Percentiles rank a stretch among this genome's conserved stretches.
These are phyloP conservation scores for Catamblyrhynchus diadema DNA, from an alignment of 2,797 vertebrate species.

Conservation along the genomic window DNA sequence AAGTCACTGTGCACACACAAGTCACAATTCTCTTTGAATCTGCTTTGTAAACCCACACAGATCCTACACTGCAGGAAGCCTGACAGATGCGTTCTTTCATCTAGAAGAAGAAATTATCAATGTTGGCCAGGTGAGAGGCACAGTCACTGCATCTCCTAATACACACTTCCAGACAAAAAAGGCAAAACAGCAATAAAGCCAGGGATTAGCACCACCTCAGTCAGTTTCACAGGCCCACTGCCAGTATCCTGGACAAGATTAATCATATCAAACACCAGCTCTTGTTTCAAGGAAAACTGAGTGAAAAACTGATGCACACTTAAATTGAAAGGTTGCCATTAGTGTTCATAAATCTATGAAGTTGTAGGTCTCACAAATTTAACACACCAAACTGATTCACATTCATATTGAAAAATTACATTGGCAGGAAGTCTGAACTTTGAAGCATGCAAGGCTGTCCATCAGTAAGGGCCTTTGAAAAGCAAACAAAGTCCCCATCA, in stretches of 20 bases:
- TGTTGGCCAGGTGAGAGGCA: background rate
- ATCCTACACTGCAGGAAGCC: rapidly evolving
- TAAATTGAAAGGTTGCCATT: background rate
- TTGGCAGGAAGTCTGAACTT: background rate
- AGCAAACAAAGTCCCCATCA: background rate
- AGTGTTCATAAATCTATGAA: background rate
- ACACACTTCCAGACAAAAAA: rapidly evolving
- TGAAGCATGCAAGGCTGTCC: background rate
- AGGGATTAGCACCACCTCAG: background rate
- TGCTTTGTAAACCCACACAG: background rate
- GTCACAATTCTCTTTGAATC: background rate
- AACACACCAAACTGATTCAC: background rate
- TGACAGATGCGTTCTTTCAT: background rate
- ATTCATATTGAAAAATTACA: background rate
- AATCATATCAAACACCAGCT: background rate
- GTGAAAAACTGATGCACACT: background rate
- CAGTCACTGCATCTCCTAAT: background rate
- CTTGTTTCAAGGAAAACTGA: background rate
- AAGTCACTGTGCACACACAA: background rate
- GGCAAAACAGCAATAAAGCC: background rate
- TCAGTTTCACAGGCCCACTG: background rate
- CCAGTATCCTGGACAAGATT: background rate
- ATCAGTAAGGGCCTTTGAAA: background rate
- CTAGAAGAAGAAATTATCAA: background rate
- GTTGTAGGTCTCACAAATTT: rapidly evolving